Evolutionary conservation across 2,888 invertebrate genomes (phyloP).

Genomic region (Microplitis manilae): DNA sequence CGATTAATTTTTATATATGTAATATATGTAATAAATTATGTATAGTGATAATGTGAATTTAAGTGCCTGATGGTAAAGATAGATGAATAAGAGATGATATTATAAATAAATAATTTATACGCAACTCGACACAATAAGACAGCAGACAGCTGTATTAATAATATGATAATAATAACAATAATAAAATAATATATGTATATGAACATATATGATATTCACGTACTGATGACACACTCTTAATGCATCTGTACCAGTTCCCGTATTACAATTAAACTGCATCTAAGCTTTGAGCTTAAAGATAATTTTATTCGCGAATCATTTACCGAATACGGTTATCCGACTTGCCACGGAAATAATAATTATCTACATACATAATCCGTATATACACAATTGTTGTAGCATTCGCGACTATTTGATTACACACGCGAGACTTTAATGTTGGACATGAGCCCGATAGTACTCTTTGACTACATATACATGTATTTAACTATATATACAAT

Average conservation of each 20-base stretch:
- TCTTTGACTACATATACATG: not conserved
- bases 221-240: not conserved
- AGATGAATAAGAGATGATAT: slow-evolving; percentile 3
- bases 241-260: not conserved
- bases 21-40: not conserved
- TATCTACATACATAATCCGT: slow-evolving; percentile 3
- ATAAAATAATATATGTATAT: not conserved
- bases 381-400: not conserved
- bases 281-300: slow-evolving; percentile 2
- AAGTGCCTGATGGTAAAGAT: not conserved
- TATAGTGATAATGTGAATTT: not conserved
- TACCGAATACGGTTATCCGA: slow-evolving; percentile 40
- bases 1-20: not conserved
- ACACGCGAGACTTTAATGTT: slow-evolving; percentile 19
- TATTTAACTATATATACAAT: not conserved
- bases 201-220: not conserved
- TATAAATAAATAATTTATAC: not conserved
- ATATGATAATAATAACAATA: not conserved
- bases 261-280: not conserved
- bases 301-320: slow-evolving; percentile 49
- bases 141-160: not conserved
- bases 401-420: slow-evolving; percentile 25
- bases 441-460: not conserved
- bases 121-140: not conserved
- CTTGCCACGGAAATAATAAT: slow-evolving; percentile 36